Evolutionary conservation across 2,888 invertebrate genomes (phyloP).

Genomic region (Xestia sexstrigata): DNA sequence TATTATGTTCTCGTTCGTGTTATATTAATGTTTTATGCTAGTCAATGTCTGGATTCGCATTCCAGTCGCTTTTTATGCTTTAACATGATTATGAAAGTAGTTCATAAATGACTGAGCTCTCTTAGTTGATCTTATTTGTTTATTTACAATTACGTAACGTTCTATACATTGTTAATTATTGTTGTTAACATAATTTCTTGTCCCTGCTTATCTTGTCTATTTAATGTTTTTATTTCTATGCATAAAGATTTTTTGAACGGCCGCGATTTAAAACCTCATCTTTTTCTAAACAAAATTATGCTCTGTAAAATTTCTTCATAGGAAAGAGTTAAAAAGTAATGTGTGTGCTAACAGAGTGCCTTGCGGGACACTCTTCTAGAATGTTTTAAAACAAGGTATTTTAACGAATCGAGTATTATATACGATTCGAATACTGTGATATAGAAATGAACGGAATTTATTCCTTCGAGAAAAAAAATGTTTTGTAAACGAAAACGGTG

Average conservation of each 20-base stretch:
- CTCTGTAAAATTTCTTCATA: constrained; percentile 55
- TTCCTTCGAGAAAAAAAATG: constrained; percentile 64
- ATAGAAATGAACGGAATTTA: constrained; percentile 74
- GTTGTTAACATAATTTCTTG: constrained; percentile 8
- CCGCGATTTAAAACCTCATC: constrained; percentile 50
- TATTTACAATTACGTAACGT: constrained; percentile 33
- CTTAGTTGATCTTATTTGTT: constrained; percentile 33
- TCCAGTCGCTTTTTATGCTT: constrained; percentile 49
- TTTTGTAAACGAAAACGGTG: constrained; percentile 71
- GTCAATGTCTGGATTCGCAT: constrained; percentile 52
- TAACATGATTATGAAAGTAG: constrained; percentile 47
- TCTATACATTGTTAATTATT: constrained; percentile 27
- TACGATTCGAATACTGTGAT: constrained; percentile 84
- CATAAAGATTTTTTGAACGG: neutral
- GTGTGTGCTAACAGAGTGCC: constrained; percentile 83
- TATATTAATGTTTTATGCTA: constrained; percentile 52
- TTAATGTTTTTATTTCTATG: neutral
- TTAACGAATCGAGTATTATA: constrained; percentile 64
- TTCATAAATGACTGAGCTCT: constrained; percentile 54
- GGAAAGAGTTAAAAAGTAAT: constrained; percentile 64
- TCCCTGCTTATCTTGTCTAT: neutral
- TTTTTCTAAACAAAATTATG: constrained; percentile 45
- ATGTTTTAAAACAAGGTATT: constrained; percentile 70
- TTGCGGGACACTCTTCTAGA: constrained; percentile 78
- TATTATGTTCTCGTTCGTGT: constrained; percentile 39